A percentile compares a stretch with the other conserved stretches of the same genome.
phyloP scores from a whole-genome alignment of 2,888 invertebrate genomes.

The Corbicula japonica region DNA sequence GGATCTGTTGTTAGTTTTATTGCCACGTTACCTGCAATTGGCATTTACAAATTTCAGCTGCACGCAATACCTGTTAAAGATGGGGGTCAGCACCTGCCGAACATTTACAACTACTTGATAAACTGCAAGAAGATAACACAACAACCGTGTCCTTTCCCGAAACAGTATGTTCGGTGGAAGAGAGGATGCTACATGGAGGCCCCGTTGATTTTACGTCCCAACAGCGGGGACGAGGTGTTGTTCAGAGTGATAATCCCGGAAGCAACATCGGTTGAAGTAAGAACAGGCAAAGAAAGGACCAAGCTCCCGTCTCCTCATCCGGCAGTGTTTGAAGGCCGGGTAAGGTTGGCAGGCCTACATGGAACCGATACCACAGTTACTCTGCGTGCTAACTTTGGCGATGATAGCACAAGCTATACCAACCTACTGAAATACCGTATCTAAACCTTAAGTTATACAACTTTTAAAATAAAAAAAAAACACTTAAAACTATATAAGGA shows the following conservation, averaged over 20 bases:
- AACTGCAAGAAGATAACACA: constrained; percentile 80
- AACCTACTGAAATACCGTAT: constrained; percentile 84
- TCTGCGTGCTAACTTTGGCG: constrained; percentile 85
- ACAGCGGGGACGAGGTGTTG: constrained; percentile 72
- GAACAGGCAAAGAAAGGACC: constrained; percentile 85
- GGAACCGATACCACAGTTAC: constrained; percentile 81
- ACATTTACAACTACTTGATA: constrained; percentile 86
- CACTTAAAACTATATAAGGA: too few species aligned
- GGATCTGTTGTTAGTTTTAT: constrained; percentile 79
- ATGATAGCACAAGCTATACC: constrained; percentile 84
- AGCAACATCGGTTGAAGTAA: constrained; percentile 85
- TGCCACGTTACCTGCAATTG: constrained; percentile 80
- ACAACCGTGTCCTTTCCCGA: constrained; percentile 83
- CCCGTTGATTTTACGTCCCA: constrained; percentile 80
- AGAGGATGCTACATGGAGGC: constrained; percentile 86
- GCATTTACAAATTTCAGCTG: constrained; percentile 86
- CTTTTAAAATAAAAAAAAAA: too few species aligned
- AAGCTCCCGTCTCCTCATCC: constrained; percentile 80
- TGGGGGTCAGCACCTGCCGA: constrained; percentile 85
- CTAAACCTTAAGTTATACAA: too few species aligned
- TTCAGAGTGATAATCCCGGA: constrained; percentile 83
- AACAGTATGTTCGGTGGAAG: constrained; percentile 87
- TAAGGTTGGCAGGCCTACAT: constrained; percentile 75
- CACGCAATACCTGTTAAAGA: constrained; percentile 84
- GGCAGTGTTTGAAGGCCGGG: constrained; percentile 83